phyloP scores from a whole-genome alignment of 2,888 invertebrate species.

The Hetaerina titia region DNA sequence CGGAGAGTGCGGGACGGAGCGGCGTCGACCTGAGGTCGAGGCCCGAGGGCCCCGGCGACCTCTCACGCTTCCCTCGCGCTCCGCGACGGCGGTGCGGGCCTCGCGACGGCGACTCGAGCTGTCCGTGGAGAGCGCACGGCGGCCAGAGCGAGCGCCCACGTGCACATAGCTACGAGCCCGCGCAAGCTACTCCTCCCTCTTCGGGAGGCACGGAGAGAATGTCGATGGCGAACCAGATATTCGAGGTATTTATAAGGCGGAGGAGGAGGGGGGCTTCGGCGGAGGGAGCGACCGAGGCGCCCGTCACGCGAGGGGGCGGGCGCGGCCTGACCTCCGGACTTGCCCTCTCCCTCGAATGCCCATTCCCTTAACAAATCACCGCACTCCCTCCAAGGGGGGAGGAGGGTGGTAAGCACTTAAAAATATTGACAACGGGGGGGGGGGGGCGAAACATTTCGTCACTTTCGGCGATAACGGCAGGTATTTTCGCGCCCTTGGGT shows the following conservation, averaged over 20 bases:
- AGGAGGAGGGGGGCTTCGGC: background rate
- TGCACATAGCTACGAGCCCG: constrained; percentile 32
- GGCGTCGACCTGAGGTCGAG: background rate
- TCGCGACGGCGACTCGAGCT: background rate
- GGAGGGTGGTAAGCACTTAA: background rate
- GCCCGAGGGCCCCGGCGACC: too few species aligned
- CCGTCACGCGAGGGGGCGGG: background rate
- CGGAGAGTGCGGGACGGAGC: background rate
- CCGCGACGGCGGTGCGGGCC: background rate
- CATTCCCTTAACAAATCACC: background rate
- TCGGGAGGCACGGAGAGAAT: constrained; percentile 52
- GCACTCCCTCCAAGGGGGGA: too few species aligned
- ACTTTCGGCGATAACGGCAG: background rate
- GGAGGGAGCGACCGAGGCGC: background rate
- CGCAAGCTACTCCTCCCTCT: constrained; percentile 28
- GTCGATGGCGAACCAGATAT: constrained; percentile 60
- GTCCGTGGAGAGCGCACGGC: background rate
- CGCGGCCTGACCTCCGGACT: background rate
- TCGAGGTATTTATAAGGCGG: constrained; percentile 61
- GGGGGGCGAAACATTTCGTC: background rate
- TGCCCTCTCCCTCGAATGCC: background rate
- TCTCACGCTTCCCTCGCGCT: background rate
- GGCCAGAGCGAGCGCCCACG: background rate
- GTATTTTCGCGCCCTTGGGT: background rate
- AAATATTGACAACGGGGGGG: background rate